Base-by-base conservation (phyloP, 2,113 vertebrate species). In the Perccottus glenii region DNA sequence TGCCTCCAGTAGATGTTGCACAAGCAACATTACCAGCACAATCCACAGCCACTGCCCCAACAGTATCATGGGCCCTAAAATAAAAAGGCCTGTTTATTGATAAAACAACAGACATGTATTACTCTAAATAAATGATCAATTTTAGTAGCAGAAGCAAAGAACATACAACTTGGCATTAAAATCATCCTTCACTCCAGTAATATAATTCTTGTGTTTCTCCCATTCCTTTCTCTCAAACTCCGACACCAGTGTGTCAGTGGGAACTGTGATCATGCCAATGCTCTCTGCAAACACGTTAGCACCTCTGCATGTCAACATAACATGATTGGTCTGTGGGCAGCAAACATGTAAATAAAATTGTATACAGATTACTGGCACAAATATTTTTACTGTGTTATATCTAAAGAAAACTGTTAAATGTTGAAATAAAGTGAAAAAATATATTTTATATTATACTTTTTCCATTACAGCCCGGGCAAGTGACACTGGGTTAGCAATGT, bases 1-100 rank as follows among this genome's bases (percentile, higher is more conserved):
- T 92, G 27, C 90, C 90, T 44, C 90, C 92, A 0, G 92, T 92
- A 0, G 94, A 93, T 64, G 93, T 94, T 12, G 94, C 91, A n/a
- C 92, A 91, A 3, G 91, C 93, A 15, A 95, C 75, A 47, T 92
- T 89, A 1, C 92, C 94, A 68, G 62, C 78, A 78, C n/a, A 42
- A 77, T 93, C 93, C 56, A 92, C 60, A 68, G 93, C 89, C 9
- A 94, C 92, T 0, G 90, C 75, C 0, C 90, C 93, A 50, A 88
- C 91, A 0, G 91, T 95, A 60, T 94, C 94, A 85, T 92, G 75
- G 55, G 69, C 81, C 83, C 94, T 96, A 57, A 11, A 72, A 72
- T 42, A 48, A 76, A 57, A 52, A 43, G 42, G 10, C 10, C 10
- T 8, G 42, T 27, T 11, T 43, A 43, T 43, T 8, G 1, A 43